Base-by-base conservation (phyloP, 2,888 invertebrate genomes). In the Ormyrus pomaceus region DNA sequence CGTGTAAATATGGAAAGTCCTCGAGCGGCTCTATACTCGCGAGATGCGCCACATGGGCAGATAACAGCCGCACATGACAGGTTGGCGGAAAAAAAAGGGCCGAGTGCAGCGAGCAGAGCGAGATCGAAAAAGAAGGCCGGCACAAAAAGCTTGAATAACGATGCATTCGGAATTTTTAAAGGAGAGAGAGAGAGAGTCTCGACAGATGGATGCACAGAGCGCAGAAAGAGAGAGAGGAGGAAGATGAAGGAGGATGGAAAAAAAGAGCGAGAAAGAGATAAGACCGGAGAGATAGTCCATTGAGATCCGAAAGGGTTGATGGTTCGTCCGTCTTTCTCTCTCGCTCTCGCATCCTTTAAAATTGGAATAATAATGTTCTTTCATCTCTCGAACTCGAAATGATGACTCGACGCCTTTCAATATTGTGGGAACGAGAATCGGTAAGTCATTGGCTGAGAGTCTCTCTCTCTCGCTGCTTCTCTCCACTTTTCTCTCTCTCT, bases 351-450 rank as follows among this genome's bases (percentile, higher is more conserved):
- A 84, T 88, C 89, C 87, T 88, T 90, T 86, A 89, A 90, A 89
- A 90, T 89, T 89, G 89, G 89, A 90, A 89, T 90, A 90, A 90
- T 89, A 90, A 89, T 87, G 87, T 88, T 90, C 88, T 88, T 87
- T 87, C 87, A 87, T 88, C 87, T 86, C 85, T 87, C 87, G 86
- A 86, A 87, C 87, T 88, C 86, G 86, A 89, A 89, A 89, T 86
- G 88, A 89, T 90, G 90, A 90, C 89, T 90, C 89, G 87, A 87
- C 89, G 86, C 80, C 87, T 89, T 89, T 89, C 89, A 88, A 87
- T 88, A 89, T 89, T 90, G 89, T 90, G 89, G 89, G 90, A 90
- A 90, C 88, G 85, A 87, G 74, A 89, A 85, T 87, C 83, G 85
- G 85, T 84, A 83, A 85, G 84, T 85, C 85, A 84, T 84, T 85